Evolutionary conservation across 1,140 invertebrate species (phyloP).

Genomic region (Drosophila subobscura): DNA sequence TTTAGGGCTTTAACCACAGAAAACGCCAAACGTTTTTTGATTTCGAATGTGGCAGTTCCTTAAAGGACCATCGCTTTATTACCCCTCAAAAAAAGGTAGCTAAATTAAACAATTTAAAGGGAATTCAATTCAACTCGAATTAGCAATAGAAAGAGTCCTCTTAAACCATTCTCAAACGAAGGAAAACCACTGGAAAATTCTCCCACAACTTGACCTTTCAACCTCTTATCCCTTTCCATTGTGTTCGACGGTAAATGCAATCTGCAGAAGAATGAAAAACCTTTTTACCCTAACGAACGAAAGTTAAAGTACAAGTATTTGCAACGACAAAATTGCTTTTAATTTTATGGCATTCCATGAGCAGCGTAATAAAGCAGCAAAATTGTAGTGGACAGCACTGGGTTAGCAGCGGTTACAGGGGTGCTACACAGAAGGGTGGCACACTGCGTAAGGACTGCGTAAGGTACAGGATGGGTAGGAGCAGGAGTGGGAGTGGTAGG

Average conservation of each 20-base stretch:
- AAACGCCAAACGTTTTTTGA: too few species aligned
- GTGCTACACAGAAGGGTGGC: not conserved
- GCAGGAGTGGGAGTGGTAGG: not conserved
- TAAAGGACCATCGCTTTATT: too few species aligned
- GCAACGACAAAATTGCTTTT: constrained; percentile 69
- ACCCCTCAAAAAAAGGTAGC: too few species aligned
- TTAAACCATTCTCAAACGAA: too few species aligned
- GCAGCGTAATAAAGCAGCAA: constrained; percentile 57
- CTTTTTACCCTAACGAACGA: constrained; percentile 25
- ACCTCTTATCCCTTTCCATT: constrained; percentile 10
- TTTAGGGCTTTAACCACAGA: too few species aligned
- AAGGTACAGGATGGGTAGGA: not conserved
- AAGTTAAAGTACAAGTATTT: constrained; percentile 51
- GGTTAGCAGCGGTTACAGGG: not conserved
- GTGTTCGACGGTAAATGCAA: not conserved
- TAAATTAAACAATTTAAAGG: too few species aligned
- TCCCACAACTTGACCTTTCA: constrained; percentile 18
- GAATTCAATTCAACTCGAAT: not conserved
- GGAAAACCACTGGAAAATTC: not conserved
- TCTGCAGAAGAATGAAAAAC: constrained; percentile 4
- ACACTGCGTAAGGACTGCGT: not conserved
- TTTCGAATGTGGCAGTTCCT: too few species aligned
- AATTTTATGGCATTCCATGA: constrained; percentile 72
- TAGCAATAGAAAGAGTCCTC: too few species aligned
- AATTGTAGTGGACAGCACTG: constrained; percentile 44